Evolutionary conservation across 1,140 invertebrate species (phyloP).

Genomic region (Dermatophagoides farinae): DNA sequence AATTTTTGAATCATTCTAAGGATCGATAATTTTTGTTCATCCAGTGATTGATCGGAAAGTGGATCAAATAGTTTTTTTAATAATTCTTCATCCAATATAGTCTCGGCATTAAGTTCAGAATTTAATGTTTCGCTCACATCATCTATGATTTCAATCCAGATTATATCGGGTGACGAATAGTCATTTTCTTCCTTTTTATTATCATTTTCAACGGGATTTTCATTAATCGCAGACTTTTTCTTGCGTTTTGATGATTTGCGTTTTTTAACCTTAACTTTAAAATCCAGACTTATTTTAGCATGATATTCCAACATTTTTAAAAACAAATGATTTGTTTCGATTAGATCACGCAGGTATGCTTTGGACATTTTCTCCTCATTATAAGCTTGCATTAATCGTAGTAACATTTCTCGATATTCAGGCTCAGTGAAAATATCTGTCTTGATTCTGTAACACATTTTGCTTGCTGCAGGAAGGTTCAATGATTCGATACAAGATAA

Average conservation of each 20-base stretch:
- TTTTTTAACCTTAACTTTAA: constrained; percentile 36
- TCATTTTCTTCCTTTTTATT: constrained; percentile 23
- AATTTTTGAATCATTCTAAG: constrained; percentile 64
- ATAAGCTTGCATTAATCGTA: constrained; percentile 53
- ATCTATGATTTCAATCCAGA: constrained; percentile 48
- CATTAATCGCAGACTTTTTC: constrained; percentile 30
- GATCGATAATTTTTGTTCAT: constrained; percentile 66
- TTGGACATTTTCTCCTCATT: constrained; percentile 68
- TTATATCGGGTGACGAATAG: constrained; percentile 24
- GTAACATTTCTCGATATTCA: constrained; percentile 76
- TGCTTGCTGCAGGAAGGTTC: constrained; percentile 12
- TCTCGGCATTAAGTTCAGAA: constrained; percentile 29
- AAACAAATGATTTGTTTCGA: constrained; percentile 74
- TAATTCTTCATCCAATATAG: constrained; percentile 27
- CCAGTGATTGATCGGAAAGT: constrained; percentile 51
- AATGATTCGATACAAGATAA: constrained; percentile 43
- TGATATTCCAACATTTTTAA: constrained; percentile 71
- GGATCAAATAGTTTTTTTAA: constrained; percentile 61
- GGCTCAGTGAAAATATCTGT: constrained; percentile 79
- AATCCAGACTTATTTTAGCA: constrained; percentile 39
- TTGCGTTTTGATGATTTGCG: constrained; percentile 22
- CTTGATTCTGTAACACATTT: constrained; percentile 54
- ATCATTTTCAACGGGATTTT: constrained; percentile 12
- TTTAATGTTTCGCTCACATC: constrained; percentile 46
- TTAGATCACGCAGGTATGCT: constrained; percentile 58